Conservation (phyloP, 2,113 vertebrate species). For the Syrrhaptes paradoxus region DNA sequence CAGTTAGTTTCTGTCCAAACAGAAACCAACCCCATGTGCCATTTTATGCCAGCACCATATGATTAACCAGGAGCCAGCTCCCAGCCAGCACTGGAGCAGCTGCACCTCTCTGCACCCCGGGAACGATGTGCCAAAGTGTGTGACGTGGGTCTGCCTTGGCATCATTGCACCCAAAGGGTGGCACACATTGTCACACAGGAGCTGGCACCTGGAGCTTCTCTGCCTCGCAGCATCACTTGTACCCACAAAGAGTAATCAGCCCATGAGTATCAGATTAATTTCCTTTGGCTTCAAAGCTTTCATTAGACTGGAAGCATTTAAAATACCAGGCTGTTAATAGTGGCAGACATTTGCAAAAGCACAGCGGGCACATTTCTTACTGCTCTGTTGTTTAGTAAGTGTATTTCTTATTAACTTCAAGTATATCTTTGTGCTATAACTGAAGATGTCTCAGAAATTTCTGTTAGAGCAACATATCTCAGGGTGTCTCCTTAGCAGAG, state of each 20-base stretch:
- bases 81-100: background rate
- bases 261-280: background rate
- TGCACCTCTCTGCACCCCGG: background rate
- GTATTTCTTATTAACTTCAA: background rate
- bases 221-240: background rate
- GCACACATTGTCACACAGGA: background rate
- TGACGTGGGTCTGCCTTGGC: rapidly evolving
- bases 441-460: background rate
- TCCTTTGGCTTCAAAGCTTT: background rate
- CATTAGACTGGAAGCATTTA: conserved; percentile 1
- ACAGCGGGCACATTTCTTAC: background rate
- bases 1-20: background rate
- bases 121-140: background rate
- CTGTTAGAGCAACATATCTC: background rate
- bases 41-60: background rate
- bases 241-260: background rate
- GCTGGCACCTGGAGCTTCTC: background rate
- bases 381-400: background rate
- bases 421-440: background rate
- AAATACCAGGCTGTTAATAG: background rate
- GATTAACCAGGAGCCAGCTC: background rate
- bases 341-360: background rate
- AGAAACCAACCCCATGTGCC: background rate
- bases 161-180: background rate
- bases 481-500: background rate